phyloP scores from a whole-genome alignment of 2,797 vertebrate genomes.

The Mormyrops boulengeri region DNA sequence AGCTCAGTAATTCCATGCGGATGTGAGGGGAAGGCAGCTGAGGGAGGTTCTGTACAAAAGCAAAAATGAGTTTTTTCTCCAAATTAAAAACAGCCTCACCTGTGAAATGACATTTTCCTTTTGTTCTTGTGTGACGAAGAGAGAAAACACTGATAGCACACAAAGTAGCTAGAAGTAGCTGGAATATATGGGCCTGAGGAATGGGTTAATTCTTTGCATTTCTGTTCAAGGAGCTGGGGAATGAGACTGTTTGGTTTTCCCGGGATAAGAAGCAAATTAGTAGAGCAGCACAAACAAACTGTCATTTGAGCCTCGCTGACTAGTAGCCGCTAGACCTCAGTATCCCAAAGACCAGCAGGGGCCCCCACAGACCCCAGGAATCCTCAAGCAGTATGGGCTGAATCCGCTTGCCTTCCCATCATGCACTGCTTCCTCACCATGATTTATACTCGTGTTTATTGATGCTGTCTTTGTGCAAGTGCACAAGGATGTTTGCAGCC shows the following conservation, averaged over 20 bases:
- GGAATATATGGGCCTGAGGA: not conserved
- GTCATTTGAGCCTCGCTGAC: not conserved
- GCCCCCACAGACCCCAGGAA: not conserved
- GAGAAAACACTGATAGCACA: not conserved
- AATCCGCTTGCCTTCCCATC: not conserved
- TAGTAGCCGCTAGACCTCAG: not conserved
- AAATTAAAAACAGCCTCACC: not conserved
- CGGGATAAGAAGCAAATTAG: constrained; percentile 8
- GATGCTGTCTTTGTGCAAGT: not conserved
- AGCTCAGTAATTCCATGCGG: not conserved
- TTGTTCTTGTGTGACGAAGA: not conserved
- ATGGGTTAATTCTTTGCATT: not conserved
- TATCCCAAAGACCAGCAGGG: not conserved
- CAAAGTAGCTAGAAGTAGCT: not conserved
- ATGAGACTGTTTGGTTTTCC: not conserved
- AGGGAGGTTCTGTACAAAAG: not conserved
- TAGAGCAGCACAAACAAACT: not conserved
- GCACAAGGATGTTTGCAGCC: not conserved
- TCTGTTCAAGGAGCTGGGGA: not conserved
- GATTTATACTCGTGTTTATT: not conserved
- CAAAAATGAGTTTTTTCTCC: not conserved
- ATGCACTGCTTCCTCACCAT: not conserved
- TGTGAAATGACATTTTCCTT: not conserved
- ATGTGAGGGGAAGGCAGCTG: not conserved
- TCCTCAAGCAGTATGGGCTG: not conserved